Evolutionary conservation across 2,113 vertebrate genomes (phyloP).

Genomic region (Grallaria varia): DNA sequence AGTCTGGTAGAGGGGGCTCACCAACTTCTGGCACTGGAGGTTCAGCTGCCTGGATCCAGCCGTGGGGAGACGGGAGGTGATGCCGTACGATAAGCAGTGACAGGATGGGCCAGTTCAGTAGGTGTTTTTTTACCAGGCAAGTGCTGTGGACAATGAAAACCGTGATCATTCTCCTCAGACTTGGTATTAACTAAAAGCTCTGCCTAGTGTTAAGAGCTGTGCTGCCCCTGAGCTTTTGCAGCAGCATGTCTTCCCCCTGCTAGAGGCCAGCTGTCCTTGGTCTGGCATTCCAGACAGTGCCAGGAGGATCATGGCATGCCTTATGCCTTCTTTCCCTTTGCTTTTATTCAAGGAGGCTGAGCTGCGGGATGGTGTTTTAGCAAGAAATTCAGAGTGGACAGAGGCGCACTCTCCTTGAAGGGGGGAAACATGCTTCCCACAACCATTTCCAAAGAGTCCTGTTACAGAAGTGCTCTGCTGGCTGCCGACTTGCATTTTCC

Average conservation of each 20-base stretch:
- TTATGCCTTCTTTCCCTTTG: background rate
- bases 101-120: background rate
- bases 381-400: background rate
- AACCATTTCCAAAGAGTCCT: background rate
- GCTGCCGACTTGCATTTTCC: background rate
- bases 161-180: background rate
- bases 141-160: background rate
- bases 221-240: background rate
- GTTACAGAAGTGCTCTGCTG: background rate
- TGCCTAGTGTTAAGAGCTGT: background rate
- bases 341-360: background rate
- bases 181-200: background rate
- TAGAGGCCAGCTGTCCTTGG: background rate
- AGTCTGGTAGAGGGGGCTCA: background rate
- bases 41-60: background rate
- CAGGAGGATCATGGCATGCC: background rate
- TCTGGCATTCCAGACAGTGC: background rate
- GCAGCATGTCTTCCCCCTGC: background rate
- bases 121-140: background rate
- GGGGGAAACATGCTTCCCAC: rapidly evolving
- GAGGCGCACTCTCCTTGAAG: background rate
- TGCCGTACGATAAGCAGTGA: rapidly evolving
- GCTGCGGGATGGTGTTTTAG: background rate
- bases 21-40: background rate
- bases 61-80: background rate